A percentile compares a stretch with the other conserved stretches of the same genome.
These are phyloP conservation scores for Oscarella lobularis DNA, from an alignment of 37 sponge, comb jelly and placozoan genomes.

Conservation along the genomic window DNA sequence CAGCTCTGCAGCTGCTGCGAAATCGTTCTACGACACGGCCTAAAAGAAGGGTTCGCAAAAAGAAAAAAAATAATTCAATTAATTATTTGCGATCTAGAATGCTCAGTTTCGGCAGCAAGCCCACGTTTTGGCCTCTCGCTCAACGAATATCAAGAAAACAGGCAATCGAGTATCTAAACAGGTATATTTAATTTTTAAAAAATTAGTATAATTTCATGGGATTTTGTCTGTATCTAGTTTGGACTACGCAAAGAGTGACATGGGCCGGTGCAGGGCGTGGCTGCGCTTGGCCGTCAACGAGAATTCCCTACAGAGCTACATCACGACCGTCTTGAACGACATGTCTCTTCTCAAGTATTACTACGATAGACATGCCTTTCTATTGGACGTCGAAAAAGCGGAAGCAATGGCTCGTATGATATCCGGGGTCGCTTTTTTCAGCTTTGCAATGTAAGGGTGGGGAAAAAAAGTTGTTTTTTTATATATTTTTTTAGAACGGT, in stretches of 20 bases:
- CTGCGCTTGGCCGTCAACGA: slow-evolving; percentile 81
- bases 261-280: slow-evolving; percentile 72
- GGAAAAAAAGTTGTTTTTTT: neutral
- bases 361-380: slow-evolving; percentile 64
- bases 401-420: slow-evolving; percentile 39
- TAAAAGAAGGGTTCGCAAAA: slow-evolving; percentile 31
- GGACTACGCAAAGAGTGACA: slow-evolving; percentile 64
- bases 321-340: slow-evolving; percentile 62
- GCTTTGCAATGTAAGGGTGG: slow-evolving; percentile 33
- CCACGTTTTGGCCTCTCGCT: slow-evolving; percentile 72
- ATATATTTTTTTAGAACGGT: slow-evolving; percentile 19
- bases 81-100: neutral
- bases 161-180: slow-evolving; percentile 53
- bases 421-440: slow-evolving; percentile 39
- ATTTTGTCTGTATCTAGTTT: slow-evolving; percentile 29
- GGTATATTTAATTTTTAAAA: slow-evolving; percentile 12
- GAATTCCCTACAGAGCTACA: slow-evolving; percentile 83
- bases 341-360: slow-evolving; percentile 25
- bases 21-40: slow-evolving; percentile 48
- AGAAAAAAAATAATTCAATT: neutral
- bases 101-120: slow-evolving; percentile 8
- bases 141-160: slow-evolving; percentile 55
- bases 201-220: neutral
- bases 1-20: slow-evolving; percentile 62
- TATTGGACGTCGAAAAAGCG: slow-evolving; percentile 45